Conservation (phyloP, 2,113 vertebrate species). For the Ovis canadensis region DNA sequence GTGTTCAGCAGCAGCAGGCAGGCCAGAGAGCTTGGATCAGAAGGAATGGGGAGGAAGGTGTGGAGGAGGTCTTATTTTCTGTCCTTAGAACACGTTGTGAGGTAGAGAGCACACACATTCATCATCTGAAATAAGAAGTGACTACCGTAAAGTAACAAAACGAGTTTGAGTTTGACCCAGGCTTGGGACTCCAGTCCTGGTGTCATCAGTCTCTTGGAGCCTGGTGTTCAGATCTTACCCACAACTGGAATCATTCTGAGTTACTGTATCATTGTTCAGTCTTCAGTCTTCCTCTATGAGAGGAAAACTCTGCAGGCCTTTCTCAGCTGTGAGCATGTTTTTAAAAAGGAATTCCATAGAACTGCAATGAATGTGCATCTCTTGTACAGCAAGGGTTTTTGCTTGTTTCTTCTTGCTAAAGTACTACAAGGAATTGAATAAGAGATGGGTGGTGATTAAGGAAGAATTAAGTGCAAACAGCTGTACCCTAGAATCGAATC, state of each 20-base stretch:
- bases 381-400: not conserved
- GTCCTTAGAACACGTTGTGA: not conserved
- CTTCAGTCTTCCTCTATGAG: not conserved
- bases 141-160: not conserved
- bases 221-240: not conserved
- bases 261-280: not conserved
- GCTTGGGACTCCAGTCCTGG: not conserved
- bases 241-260: not conserved
- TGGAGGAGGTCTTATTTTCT: not conserved
- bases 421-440: not conserved
- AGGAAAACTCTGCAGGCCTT: not conserved
- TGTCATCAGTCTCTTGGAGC: not conserved
- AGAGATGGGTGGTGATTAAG: not conserved
- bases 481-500: not conserved
- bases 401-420: not conserved
- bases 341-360: not conserved
- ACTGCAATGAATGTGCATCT: not conserved
- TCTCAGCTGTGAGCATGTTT: not conserved
- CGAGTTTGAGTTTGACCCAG: not conserved
- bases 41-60: not conserved
- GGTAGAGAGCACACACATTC: not conserved
- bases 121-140: not conserved
- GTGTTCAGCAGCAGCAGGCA: not conserved
- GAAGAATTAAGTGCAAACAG: not conserved
- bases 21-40: not conserved